Conservation (phyloP, 2,113 vertebrate genomes). For the Amphilophus citrinellus region DNA sequence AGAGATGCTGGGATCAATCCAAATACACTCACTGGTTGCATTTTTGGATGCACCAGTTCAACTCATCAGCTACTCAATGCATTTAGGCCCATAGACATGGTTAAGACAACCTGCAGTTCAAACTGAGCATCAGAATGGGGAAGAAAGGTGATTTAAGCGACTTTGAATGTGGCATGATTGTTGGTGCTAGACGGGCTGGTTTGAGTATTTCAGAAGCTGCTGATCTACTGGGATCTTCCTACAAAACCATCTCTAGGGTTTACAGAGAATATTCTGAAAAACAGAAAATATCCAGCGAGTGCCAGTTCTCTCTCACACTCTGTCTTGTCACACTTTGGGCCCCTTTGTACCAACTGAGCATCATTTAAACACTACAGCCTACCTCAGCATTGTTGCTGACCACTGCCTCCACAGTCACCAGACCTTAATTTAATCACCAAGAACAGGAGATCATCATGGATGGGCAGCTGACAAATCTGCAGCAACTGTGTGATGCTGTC, state of each 20-base stretch:
- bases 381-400: no score
- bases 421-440: no score
- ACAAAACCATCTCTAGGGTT: no score
- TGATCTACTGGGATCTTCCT: no score
- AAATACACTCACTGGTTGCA: background rate
- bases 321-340: no score
- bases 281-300: background rate
- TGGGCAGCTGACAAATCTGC: background rate
- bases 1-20: slow-evolving; percentile 2
- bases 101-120: background rate
- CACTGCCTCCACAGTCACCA: background rate
- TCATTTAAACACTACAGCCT: background rate
- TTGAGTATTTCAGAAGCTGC: no score
- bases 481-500: background rate
- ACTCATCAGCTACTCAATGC: no score
- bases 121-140: background rate
- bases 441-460: background rate
- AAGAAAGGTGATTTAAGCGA: background rate
- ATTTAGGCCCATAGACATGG: background rate
- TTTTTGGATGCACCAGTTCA: no score
- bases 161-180: no score
- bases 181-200: no score
- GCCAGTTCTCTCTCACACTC: background rate
- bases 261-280: background rate
- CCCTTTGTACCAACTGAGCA: background rate